These are phyloP conservation scores for Muricea muricata DNA, from an alignment of 92 coral and sea anemone genomes.

Conservation along the genomic window DNA sequence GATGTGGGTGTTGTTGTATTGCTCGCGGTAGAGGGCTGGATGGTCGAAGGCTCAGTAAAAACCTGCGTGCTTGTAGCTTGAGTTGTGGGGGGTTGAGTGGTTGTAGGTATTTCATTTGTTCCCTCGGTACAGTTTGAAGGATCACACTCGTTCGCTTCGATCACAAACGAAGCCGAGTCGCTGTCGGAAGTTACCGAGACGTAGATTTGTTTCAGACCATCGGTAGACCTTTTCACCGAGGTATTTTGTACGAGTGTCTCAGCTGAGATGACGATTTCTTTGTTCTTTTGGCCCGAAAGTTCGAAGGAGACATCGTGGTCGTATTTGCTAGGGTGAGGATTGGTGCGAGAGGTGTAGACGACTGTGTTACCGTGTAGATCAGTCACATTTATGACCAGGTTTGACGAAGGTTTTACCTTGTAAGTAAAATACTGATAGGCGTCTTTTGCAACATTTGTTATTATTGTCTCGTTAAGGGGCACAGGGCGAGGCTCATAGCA, in stretches of 20 bases:
- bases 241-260: neutral
- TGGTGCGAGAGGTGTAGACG: slow-evolving; percentile 40
- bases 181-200: slow-evolving; percentile 6
- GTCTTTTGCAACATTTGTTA: neutral
- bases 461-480: slow-evolving; percentile 15
- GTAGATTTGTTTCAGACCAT: neutral
- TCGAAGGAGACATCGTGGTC: slow-evolving; percentile 49
- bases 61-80: neutral
- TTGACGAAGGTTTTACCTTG: slow-evolving; percentile 30
- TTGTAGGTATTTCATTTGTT: slow-evolving; percentile 36
- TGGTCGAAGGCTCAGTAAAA: neutral
- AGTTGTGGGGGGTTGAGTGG: neutral
- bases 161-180: slow-evolving; percentile 44
- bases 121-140: slow-evolving; percentile 50
- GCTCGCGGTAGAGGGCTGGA: neutral
- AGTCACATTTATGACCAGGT: slow-evolving; percentile 40
- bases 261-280: slow-evolving; percentile 39
- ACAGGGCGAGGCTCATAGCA: slow-evolving; percentile 46
- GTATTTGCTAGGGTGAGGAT: slow-evolving; percentile 58
- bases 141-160: slow-evolving; percentile 40
- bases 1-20: neutral
- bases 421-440: slow-evolving; percentile 38
- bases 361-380: slow-evolving; percentile 38
- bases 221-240: neutral
- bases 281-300: slow-evolving; percentile 32